Base-by-base conservation (phyloP, 2,113 vertebrate genomes). In the Takifugu flavidus region DNA sequence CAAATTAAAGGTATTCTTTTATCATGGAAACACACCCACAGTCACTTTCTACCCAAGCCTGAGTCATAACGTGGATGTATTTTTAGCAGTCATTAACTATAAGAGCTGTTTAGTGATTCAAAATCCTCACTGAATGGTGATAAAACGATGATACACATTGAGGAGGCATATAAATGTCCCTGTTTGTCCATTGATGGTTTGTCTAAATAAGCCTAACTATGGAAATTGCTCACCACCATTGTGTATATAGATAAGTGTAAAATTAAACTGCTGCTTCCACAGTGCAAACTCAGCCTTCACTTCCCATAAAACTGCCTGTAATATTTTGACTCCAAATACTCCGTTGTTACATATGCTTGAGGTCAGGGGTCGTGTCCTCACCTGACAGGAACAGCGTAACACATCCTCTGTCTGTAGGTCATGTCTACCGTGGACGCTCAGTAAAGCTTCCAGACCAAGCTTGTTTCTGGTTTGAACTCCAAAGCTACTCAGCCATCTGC, bases 41-140 rank as follows among this genome's bases (percentile, higher is more conserved):
- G 62, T 51, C 59, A 28, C 53, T 67, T 52, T 68, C 60, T 58
- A 61, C 56, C 34, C 27, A 31, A 42, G 53, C 27, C 51, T 26
- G 45, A 70, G 29, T 52, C 62, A 51, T 75, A 65, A 75, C 39
- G 27, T 67, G 34, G 25, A 28, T 26, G 39, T 81, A 77, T 79
- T 78, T 74, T 75, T 75, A 78, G 70, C 67, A 59, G 60, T 64
- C 39, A 13, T 72, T 67, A 73, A 42, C 73, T 61, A 71, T 86
- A 50, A 13, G 55, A 20, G 72, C 72, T 77, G 51, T 20, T 78
- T 69, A 57, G 58, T 65, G 77, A 82, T 75, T 78, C 75, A 75
- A 67, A 59, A 62, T 59, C 59, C 52, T 86, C 61, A 67, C 59
- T 77, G 58, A 71, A 51, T 45, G 52, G 49, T 56, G 50, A 60